phyloP scores from a whole-genome alignment of 2,113 vertebrate species.

The Marmota monax region DNA sequence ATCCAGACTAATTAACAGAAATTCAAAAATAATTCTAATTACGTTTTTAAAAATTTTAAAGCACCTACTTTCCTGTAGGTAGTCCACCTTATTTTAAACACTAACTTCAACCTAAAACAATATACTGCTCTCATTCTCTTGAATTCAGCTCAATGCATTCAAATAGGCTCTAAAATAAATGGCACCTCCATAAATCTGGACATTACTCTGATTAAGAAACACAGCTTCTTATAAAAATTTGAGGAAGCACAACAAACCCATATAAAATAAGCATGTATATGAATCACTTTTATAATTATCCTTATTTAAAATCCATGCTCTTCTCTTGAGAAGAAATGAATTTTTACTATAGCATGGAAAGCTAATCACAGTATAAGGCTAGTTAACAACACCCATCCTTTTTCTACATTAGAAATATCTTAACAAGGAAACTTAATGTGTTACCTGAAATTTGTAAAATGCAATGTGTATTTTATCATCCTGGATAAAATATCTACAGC shows the following conservation, averaged over 20 bases:
- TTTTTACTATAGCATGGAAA: slow-evolving; percentile 66
- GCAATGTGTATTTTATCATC: slow-evolving; percentile 84
- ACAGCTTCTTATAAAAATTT: not conserved
- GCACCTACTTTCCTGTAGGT: not conserved
- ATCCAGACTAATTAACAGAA: slow-evolving; percentile 30
- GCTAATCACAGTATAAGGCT: slow-evolving; percentile 62
- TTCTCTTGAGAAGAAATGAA: slow-evolving; percentile 6
- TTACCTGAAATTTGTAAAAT: slow-evolving; percentile 83
- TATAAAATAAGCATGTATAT: slow-evolving; percentile 37
- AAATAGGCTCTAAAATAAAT: slow-evolving; percentile 29
- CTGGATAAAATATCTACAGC: slow-evolving; percentile 87
- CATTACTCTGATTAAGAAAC: not conserved
- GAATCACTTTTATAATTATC: not conserved
- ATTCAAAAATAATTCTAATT: slow-evolving; percentile 8
- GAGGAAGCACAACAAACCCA: not conserved
- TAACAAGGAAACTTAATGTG: slow-evolving; percentile 82
- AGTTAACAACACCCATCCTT: slow-evolving; percentile 70
- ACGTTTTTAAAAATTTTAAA: slow-evolving; percentile 21
- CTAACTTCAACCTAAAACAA: slow-evolving; percentile 40
- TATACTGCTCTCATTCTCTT: not conserved
- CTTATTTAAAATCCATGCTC: slow-evolving; percentile 22
- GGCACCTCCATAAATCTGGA: not conserved
- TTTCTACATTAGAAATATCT: slow-evolving; percentile 63
- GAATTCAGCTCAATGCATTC: not conserved
- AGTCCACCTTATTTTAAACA: slow-evolving; percentile 55